phyloP scores from a whole-genome alignment of 1,140 invertebrate genomes.

The Trichonephila clavata region DNA sequence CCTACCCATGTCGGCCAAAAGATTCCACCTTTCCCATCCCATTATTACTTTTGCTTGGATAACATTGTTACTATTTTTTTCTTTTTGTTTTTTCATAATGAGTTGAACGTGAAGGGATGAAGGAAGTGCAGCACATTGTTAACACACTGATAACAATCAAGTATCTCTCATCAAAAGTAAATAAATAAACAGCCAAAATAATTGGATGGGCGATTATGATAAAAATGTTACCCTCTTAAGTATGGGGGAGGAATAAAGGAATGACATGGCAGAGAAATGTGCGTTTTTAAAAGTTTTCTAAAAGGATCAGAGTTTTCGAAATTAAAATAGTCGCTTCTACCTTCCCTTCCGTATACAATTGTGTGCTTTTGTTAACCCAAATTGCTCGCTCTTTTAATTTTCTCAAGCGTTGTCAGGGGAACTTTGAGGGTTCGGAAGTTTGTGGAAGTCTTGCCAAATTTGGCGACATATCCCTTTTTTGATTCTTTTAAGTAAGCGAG shows the following conservation, averaged over 20 bases:
- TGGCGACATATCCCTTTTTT: constrained; percentile 10
- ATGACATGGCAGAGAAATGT: neutral
- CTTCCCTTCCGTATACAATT: neutral
- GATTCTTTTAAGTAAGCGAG: neutral
- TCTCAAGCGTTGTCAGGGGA: constrained; percentile 66
- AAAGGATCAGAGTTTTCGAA: constrained; percentile 66
- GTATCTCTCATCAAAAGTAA: constrained; percentile 66
- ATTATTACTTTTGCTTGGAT: constrained; percentile 60
- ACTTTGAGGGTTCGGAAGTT: constrained; percentile 37
- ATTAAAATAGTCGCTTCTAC: constrained; percentile 44
- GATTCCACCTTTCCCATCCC: neutral
- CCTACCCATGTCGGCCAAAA: neutral
- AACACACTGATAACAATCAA: constrained; percentile 68
- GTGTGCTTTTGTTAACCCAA: constrained; percentile 76
- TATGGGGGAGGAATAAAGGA: neutral
- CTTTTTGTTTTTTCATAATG: constrained; percentile 18
- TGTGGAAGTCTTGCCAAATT: neutral
- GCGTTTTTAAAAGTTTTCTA: constrained; percentile 69
- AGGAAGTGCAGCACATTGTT: constrained; percentile 12
- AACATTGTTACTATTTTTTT: constrained; percentile 15
- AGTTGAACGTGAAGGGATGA: neutral
- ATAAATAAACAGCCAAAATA: constrained; percentile 70
- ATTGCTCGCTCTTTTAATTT: constrained; percentile 76
- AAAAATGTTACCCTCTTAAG: constrained; percentile 9
- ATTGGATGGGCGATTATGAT: constrained; percentile 73